Percentiles rank a stretch among this genome's conserved stretches.
phyloP scores from a whole-genome alignment of 1,140 invertebrate species.

The Bombus confusus region DNA sequence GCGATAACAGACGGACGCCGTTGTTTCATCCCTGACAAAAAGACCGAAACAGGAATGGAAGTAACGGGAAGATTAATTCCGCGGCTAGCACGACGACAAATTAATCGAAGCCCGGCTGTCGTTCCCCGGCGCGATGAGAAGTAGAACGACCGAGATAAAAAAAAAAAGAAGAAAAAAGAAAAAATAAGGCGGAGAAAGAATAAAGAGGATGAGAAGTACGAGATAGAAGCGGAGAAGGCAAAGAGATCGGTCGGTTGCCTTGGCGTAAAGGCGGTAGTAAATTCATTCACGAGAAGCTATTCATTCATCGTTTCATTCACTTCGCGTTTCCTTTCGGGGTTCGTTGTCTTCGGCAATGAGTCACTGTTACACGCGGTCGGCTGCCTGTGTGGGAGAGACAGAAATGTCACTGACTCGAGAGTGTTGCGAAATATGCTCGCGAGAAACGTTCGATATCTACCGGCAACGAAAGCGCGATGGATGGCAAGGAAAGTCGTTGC shows the following conservation, averaged over 20 bases:
- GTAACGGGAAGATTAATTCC: constrained; percentile 46
- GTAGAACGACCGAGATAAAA: constrained; percentile 5
- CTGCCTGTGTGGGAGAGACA: constrained; percentile 42
- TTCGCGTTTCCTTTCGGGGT: constrained; percentile 70
- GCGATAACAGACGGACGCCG: not conserved
- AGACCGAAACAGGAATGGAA: not conserved
- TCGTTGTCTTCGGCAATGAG: constrained; percentile 71
- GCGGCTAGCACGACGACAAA: constrained; percentile 35
- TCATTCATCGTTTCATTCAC: constrained; percentile 70
- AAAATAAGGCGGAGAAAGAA: not conserved
- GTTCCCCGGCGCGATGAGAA: constrained; percentile 20
- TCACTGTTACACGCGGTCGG: constrained; percentile 52
- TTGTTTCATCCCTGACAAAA: not conserved
- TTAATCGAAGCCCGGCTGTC: constrained; percentile 33
- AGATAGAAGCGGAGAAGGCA: not conserved
- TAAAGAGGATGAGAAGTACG: not conserved
- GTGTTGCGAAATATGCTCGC: constrained; percentile 46
- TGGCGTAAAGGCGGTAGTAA: constrained; percentile 59
- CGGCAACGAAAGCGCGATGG: not conserved
- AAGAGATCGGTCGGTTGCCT: constrained; percentile 26
- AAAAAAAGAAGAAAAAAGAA: not conserved
- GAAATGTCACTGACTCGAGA: constrained; percentile 64
- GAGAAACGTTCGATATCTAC: constrained; percentile 8
- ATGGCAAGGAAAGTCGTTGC: not conserved
- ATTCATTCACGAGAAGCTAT: constrained; percentile 66